Base-by-base conservation (phyloP, 1,140 invertebrate species). In the Pygmarrhopalites habei region DNA sequence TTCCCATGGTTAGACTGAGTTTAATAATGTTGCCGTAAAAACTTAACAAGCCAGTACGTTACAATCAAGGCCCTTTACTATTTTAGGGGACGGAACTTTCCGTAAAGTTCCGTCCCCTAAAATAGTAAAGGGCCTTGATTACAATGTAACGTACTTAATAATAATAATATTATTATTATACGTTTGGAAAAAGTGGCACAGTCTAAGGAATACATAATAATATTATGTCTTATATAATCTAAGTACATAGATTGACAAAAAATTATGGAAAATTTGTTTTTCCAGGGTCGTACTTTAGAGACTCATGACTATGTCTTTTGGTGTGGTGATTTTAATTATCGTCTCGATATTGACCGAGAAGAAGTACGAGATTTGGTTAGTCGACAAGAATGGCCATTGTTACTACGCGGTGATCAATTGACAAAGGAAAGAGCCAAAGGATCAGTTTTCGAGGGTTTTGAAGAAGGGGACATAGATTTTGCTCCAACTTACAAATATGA, bases 241-340 rank as follows among this genome's bases (percentile, higher is more conserved):
- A n/a, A n/a, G n/a, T n/a, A n/a, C n/a, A n/a, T n/a, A n/a, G n/a
- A n/a, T n/a, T n/a, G n/a, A n/a, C n/a, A n/a, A n/a, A n/a, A n/a
- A n/a, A n/a, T n/a, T n/a, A n/a, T n/a, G n/a, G n/a, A n/a, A n/a
- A n/a, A n/a, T n/a, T n/a, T n/a, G n/a, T n/a, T n/a, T n/a, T 73
- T 76, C n/a, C 71, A 83, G 81, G 83, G 90, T 26, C 81, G 92
- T 63, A 90, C 88, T 0, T 76, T 99, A 1, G 88, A 91, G 76
- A 89, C 90, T 15, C 96, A 99, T 75, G 96, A 99, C 79, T 97
- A 95, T 77, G 86, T 99, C 0, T 98, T 99, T 76, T 99, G 96
- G 95, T 95, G 94, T 77, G 97, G 97, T 0, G 97, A 99, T 80
- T 99, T 99, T 77, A 99, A 99, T 76, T 99, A 99, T 74, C 82